Evolutionary conservation across 2,888 invertebrate genomes (phyloP), one percentile per base, ranked within the genome.

Genomic region (Volucella inanis): DNA sequence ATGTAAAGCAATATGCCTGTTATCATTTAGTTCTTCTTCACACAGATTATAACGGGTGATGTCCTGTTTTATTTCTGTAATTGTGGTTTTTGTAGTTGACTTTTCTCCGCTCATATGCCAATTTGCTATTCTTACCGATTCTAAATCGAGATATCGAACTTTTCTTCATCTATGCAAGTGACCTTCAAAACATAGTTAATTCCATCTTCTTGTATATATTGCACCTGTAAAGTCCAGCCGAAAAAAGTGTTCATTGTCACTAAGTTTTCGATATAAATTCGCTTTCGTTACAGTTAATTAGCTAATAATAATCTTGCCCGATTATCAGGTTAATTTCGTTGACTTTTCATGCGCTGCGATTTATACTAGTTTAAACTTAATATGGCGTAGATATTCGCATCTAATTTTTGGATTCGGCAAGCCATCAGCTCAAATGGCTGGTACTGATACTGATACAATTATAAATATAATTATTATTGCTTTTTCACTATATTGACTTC

Each of bases 341-440:
- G 6, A 67, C 45, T 39, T 39, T 38, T 0, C 43, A 14, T 18
- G 54, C 57, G 11, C 62, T 43, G n/a, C 54, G 18, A 41, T 79
- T 67, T 14, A 22, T 22, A 22, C 22, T 22, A 22, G 22, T 22
- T 22, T 2, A 22, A 22, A 22, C 22, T 22, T 22, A 22, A 22
- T 22, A 22, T 22, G 22, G 22, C 22, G 3, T 22, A 3, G 22
- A 22, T 22, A 22, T 22, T 22, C 22, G 3, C 22, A 2, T 22
- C 3, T 22, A 22, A 22, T 2, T 22, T 22, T 22, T 3, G 81
- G 78, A 6, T 18, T 47, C 6, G 78, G 86, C 18, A 86, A 49
- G 54, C 59, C 55, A 71, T 82, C 74, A 10, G 52, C 75, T 43
- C 67, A 87, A 49, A 81, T 86, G 10, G 18, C 52, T 6, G 67